phyloP scores from a whole-genome alignment of 37 sponge, comb jelly and placozoan species.

The Chondrosia reniformis region DNA sequence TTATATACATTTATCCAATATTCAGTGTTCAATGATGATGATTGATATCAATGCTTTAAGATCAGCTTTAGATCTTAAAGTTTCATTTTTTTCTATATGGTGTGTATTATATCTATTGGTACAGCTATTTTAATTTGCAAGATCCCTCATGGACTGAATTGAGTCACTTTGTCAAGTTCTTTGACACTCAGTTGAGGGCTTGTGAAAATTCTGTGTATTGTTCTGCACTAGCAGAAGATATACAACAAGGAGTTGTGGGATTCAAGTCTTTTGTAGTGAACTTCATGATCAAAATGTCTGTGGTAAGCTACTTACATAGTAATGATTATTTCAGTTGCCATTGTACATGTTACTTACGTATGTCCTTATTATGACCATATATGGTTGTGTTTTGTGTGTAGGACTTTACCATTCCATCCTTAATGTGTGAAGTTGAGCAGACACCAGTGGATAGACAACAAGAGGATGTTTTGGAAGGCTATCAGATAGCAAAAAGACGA shows the following conservation, averaged over 20 bases:
- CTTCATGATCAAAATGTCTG: slow-evolving; percentile 90
- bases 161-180: slow-evolving; percentile 75
- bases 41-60: not conserved
- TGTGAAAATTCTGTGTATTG: slow-evolving; percentile 68
- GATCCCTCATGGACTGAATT: slow-evolving; percentile 89
- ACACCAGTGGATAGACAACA: not conserved
- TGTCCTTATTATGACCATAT: not conserved
- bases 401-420: slow-evolving; percentile 86
- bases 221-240: slow-evolving; percentile 46
- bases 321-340: not conserved
- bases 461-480: slow-evolving; percentile 16
- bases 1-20: not conserved
- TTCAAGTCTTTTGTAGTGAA: slow-evolving; percentile 88
- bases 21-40: not conserved
- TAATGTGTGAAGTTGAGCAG: slow-evolving; percentile 36
- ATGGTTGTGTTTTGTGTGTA: not conserved
- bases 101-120: too few species aligned
- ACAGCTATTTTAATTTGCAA: slow-evolving; percentile 50
- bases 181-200: slow-evolving; percentile 69
- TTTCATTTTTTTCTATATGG: too few species aligned
- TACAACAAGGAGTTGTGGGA: slow-evolving; percentile 46
- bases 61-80: too few species aligned
- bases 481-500: slow-evolving; percentile 45
- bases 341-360: too few species aligned
- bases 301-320: slow-evolving; percentile 26